Evolutionary conservation across 2,797 vertebrate species (phyloP), one percentile per base, ranked within the genome.

Genomic region (Pipistrellus kuhlii): DNA sequence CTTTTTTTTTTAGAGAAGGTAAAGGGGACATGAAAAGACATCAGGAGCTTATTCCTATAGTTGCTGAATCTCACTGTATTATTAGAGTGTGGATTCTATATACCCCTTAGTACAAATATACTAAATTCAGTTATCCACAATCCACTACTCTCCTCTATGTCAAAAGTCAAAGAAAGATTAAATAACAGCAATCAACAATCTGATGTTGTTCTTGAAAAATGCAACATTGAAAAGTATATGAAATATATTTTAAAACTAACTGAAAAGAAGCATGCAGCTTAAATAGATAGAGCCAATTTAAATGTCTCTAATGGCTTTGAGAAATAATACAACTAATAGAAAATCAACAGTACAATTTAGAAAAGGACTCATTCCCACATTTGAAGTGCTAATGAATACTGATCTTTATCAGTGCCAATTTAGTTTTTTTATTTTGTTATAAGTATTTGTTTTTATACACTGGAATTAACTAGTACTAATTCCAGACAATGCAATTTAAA

Each of bases 101-200:
- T 25, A n/a, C 20, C 7, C 12, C 2, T 87, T 75, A 55, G 35
- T 9, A 18, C 11, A 71, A 57, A 80, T n/a, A 71, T 18, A 46
- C 55, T 93, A 51, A 88, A 48, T 53, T 51, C 75, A 48, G 25
- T 53, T 76, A 55, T 25, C 64, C 30, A 55, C 25, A 90, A 71
- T 41, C 23, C 38, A 48, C 14, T 77, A 46, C 59, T 81, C 2
- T 71, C 1, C 14, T 75, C n/a, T 73, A 57, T 5, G 17, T 90
- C 91, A 95, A 94, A 88, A 91, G 17, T 89, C 59, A 83, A 85
- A 72, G 46, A 72, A 81, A 85, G 30, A 81, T 80, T 53, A 77
- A 78, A 27, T 81, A 90, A 87, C 12, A 66, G 6, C 77, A 25
- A 71, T 12, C 48, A 80, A 30, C 15, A 84, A 85, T 72, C 10